Evolutionary conservation across 2,797 vertebrate genomes (phyloP).

Genomic region (Lithobates pipiens): DNA sequence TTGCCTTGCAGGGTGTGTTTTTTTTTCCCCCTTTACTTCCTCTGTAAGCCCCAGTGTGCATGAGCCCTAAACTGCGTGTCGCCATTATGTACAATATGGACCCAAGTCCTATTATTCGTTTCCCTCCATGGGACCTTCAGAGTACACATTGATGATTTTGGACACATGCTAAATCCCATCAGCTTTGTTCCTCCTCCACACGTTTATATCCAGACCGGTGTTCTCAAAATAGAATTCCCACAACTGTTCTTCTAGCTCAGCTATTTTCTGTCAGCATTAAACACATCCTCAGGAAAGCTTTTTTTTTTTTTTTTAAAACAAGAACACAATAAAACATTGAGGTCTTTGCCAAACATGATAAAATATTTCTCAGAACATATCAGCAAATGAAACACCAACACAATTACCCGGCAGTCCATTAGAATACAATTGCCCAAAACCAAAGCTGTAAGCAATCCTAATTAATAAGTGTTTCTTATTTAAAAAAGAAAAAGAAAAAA

Average conservation of each 20-base stretch:
- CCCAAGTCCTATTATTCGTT: not conserved
- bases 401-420: not conserved
- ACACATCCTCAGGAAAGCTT: constrained; percentile 61
- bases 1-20: too few species aligned
- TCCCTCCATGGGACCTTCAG: not conserved
- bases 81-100: not conserved
- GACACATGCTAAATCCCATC: constrained; percentile 59
- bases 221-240: constrained; percentile 62
- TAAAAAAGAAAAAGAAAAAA: too few species aligned
- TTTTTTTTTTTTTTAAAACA: constrained; percentile 13
- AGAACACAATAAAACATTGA: constrained; percentile 43
- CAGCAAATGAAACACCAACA: not conserved
- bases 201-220: constrained; percentile 49
- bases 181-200: constrained; percentile 54
- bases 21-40: too few species aligned
- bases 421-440: not conserved
- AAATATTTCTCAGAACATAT: not conserved
- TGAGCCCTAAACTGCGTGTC: too few species aligned
- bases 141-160: constrained; percentile 41
- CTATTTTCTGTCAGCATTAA: constrained; percentile 61
- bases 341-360: constrained; percentile 4
- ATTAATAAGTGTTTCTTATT: too few species aligned
- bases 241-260: constrained; percentile 59
- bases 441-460: not conserved
- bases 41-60: too few species aligned